These are phyloP conservation scores for Mallateleia sp. DNA, from an alignment of 2,888 invertebrate species.

Conservation along the genomic window DNA sequence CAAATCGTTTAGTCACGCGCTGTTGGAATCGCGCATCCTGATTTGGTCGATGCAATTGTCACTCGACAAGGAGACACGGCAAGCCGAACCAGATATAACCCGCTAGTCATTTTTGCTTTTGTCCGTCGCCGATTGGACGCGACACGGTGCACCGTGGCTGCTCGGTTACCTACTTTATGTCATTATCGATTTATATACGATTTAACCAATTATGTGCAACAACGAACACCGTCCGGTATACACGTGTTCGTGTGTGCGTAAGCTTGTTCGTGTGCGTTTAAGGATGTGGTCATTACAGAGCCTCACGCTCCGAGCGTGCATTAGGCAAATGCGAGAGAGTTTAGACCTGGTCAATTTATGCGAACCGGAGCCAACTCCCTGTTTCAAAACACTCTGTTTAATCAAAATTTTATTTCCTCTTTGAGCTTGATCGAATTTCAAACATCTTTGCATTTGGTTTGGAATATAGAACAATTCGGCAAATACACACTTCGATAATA, in stretches of 20 bases:
- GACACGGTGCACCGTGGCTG: conserved; percentile 6
- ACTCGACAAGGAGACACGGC: conserved; percentile 36
- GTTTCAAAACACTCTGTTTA: conserved; percentile 10
- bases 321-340: conserved; percentile 39
- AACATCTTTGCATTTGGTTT: too few relatives aligned
- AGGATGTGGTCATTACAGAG: conserved; percentile 17
- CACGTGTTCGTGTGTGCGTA: background rate
- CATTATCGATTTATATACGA: conserved; percentile 30
- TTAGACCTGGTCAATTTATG: conserved; percentile 33
- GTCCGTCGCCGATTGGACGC: conserved; percentile 17
- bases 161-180: background rate
- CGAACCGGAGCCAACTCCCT: conserved; percentile 2
- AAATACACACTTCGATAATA: too few relatives aligned
- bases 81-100: conserved; percentile 7
- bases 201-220: conserved; percentile 42
- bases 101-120: conserved; percentile 38
- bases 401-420: background rate
- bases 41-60: conserved; percentile 60
- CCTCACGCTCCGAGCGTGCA: conserved; percentile 18
- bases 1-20: conserved; percentile 82
- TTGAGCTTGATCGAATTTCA: too few relatives aligned
- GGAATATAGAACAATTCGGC: too few relatives aligned
- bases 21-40: conserved; percentile 29
- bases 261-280: background rate
- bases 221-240: background rate